Base-by-base conservation (phyloP, 2,888 invertebrate species). In the Pollenia labialis region DNA sequence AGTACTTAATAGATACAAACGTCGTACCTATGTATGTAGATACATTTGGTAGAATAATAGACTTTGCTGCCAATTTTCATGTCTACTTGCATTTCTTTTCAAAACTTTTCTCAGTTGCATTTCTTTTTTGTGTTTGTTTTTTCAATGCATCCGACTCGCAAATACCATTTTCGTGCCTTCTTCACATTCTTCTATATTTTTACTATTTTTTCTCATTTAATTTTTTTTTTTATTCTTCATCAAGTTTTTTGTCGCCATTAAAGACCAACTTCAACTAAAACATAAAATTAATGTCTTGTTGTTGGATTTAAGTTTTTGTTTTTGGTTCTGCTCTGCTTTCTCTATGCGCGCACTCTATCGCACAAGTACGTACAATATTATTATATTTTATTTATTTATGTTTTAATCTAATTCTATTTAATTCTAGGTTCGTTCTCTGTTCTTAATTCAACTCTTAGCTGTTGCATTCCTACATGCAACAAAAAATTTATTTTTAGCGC, bases 241-340 rank as follows among this genome's bases (percentile, higher is more conserved):
- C 9, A 40, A 14, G 48, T 48, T 77, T 23, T 46, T 76, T 40
- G 64, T 69, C 82, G 71, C 62, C 76, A 64, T 64, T 64, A 62
- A 62, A 71, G 69, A 60, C 62, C 62, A 76, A 58, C 76, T 82
- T 69, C 44, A 76, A 58, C 76, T 82, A 54, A 50, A 79, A 69
- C 79, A 62, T 74, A 58, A 79, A 82, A 72, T 86, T 82, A 66
- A 50, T 79, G 48, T 50, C 16, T 77, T 58, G 62, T 54, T 54
- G 42, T 42, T 75, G 32, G 42, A 32, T 72, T 54, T 66, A 0
- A n/a, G 42, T n/a, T 11, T 66, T 52, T 48, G 48, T 23, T 71
- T 40, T 54, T 71, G 71, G 81, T 81, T 84, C 54, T 87, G 84
- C 77, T 84, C 84, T 87, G 87, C 87, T 87, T 87, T 87, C 87